Evolutionary conservation across 2,113 vertebrate genomes (phyloP), one percentile per base, ranked within the genome.

Genomic region (Setophaga kirtlandii): DNA sequence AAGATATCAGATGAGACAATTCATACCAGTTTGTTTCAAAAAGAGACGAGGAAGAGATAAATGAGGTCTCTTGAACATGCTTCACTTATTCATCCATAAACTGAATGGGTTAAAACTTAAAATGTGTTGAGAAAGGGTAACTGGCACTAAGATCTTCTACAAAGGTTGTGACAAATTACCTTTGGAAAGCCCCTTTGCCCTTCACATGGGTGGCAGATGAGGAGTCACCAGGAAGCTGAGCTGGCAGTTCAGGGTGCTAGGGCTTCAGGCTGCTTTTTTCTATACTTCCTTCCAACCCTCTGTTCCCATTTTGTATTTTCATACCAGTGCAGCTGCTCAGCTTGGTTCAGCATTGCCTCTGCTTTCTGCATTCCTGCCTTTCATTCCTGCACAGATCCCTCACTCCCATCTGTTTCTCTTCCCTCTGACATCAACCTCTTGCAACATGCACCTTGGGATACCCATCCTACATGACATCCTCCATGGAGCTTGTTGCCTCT

Each of bases 291-390:
- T 87, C 70, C 64, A 85, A 37, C 9, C 7, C 18, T 21, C 80
- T 63, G 58, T 81, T 77, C 64, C 31, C 37, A 5, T 39, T 69
- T 69, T 49, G 62, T 81, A 64, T 95, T 97, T 94, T 97, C 67
- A 78, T 86, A 76, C 50, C 6, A 10, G 73, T 50, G 50, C 79
- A 82, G 49, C 63, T 60, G 64, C 76, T 74, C 30, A 53, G 30
- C 30, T 89, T 78, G 24, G 39, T 78, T 87, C 87, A 83, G n/a
- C 0, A 3, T 65, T 84, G 67, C 46, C 12, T 79, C 37, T 50
- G 46, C 77, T 77, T 78, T 69, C 75, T 58, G 59, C 52, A 49
- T 59, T 63, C 55, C 50, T 69, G 25, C 58, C 58, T 65, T 55
- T 87, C 64, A 22, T 85, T 77, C 68, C 79, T 90, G 73, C 30